Evolutionary conservation across 2,888 invertebrate genomes (phyloP), one percentile per base, ranked within the genome.

Genomic region (Teleogryllus oceanicus): DNA sequence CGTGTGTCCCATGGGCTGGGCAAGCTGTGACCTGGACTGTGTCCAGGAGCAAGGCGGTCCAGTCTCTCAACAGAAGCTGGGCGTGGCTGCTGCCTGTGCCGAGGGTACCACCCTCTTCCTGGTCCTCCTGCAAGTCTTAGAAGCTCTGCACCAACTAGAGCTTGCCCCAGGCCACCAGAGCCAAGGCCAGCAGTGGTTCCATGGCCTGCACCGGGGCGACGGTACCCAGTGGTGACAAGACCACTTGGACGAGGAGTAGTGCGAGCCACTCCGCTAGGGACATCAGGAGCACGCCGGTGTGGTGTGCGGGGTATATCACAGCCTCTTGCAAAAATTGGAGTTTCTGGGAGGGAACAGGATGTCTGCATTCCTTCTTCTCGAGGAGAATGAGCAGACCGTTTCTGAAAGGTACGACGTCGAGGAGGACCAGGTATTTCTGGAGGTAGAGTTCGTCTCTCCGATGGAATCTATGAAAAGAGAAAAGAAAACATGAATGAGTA

Each of bases 61-160:
- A 95, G 89, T 87, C 95, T 94, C 87, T 95, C 95, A 84, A 94
- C 95, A 80, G 95, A 95, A 50, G 93, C 94, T 12, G 95, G 95
- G 84, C 94, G 91, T 85, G 85, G 83, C 75, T 85, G 84, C 76
- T 85, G 84, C n/a, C 85, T 81, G 80, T 86, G 86, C 18, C 85
- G 83, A 10, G 86, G 86, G 81, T 86, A 85, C 95, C 95, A 95
- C 83, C 95, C 95, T 78, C 95, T 89, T 20, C 94, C 94, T 0
- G 95, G 95, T 0, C 94, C 94, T 2, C 95, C 95, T 2, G 92
- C 91, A 83, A 95, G 87, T 84, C 95, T 89, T 81, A 95, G 88
- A 85, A 95, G 89, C 87, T 95, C 95, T n/a, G 94, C 94, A 12
- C 94, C 94, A 74, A 91, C 92, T 83, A 92, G 88, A 49, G 88